These are phyloP conservation scores for Ariolimax columbianus DNA, from an alignment of 2,888 invertebrate genomes.

Conservation along the genomic window DNA sequence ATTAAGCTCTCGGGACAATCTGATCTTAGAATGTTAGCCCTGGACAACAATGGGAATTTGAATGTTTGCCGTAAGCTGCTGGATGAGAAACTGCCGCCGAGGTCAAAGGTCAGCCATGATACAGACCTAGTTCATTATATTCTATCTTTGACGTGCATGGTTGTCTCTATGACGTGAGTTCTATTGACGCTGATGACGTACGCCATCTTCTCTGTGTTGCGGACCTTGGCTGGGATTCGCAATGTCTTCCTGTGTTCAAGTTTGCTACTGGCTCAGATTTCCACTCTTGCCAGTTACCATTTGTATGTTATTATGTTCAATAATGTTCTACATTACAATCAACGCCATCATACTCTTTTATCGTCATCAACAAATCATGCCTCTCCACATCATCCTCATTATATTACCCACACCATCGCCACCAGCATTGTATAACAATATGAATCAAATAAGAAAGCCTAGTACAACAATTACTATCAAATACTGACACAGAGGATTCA, in stretches of 20 bases:
- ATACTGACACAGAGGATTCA: too few species aligned
- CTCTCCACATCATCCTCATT: too few species aligned
- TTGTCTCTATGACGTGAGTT: conserved; percentile 30
- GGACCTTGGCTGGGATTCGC: conserved; percentile 26
- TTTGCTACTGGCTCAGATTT: conserved; percentile 27
- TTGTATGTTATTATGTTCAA: too few species aligned
- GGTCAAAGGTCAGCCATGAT: too few species aligned
- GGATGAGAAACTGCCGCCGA: not conserved
- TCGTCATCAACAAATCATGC: too few species aligned
- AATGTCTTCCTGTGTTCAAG: conserved; percentile 21
- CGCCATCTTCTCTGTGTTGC: not conserved
- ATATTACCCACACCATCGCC: too few species aligned
- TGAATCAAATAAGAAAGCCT: too few species aligned
- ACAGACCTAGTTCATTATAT: not conserved
- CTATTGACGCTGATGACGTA: conserved; percentile 37
- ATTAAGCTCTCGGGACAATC: not conserved
- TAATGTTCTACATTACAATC: not conserved
- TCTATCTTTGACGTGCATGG: conserved; percentile 15
- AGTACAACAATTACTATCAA: too few species aligned
- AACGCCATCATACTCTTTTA: too few species aligned
- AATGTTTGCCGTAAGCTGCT: conserved; percentile 24
- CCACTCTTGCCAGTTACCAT: not conserved
- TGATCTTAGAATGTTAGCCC: not conserved
- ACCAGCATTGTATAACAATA: too few species aligned
- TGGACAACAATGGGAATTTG: not conserved